Evolutionary conservation across 2,888 invertebrate genomes (phyloP).

Genomic region (Opisthograptis luteolata): DNA sequence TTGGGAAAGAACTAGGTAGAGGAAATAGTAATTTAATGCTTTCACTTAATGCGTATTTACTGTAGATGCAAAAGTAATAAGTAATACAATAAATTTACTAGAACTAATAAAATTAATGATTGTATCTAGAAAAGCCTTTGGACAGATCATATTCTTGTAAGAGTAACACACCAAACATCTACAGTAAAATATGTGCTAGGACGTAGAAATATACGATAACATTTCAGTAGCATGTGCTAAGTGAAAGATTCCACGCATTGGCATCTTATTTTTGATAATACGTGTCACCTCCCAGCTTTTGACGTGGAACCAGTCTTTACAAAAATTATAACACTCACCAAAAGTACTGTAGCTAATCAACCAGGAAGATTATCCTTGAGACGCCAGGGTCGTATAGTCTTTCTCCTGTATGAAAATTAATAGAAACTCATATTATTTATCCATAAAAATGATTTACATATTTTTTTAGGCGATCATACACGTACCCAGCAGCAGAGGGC

Average conservation of each 20-base stretch:
- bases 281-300: constrained; percentile 84
- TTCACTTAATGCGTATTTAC: no score
- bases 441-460: constrained; percentile 51
- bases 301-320: constrained; percentile 78
- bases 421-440: constrained; percentile 47
- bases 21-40: no score
- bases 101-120: no score
- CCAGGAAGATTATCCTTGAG: constrained; percentile 70
- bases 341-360: constrained; percentile 81
- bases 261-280: constrained; percentile 75
- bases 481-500: constrained; percentile 77
- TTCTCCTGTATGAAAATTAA: constrained; percentile 66
- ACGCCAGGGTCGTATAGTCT: constrained; percentile 75
- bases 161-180: not conserved
- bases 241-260: constrained; percentile 42
- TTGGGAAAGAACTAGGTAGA: no score
- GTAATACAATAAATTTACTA: no score
- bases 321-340: constrained; percentile 71
- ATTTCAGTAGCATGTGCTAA: constrained; percentile 29
- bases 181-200: not conserved
- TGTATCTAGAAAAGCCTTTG: no score
- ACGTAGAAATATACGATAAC: not conserved
- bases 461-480: constrained; percentile 50
- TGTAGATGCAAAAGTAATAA: no score
- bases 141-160: no score